phyloP scores from a whole-genome alignment of 2,888 invertebrate species.

The Drosophila lutescens region DNA sequence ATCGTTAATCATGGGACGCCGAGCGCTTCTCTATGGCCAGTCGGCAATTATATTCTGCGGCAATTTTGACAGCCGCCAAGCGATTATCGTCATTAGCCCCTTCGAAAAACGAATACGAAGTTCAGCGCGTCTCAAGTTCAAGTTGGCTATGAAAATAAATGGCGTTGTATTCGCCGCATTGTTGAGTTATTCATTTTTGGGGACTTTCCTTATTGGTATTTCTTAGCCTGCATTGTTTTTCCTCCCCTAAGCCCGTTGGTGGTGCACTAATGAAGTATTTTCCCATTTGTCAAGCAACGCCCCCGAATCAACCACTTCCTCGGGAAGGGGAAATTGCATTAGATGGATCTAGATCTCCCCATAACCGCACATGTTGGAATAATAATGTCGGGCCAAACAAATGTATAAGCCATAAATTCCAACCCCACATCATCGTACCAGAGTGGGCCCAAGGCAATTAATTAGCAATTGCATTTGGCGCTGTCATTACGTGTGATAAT shows the following conservation, averaged over 20 bases:
- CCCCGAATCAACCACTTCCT: slow-evolving; percentile 36
- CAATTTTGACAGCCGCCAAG: slow-evolving; percentile 72
- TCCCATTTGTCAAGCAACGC: slow-evolving; percentile 56
- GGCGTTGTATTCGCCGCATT: slow-evolving; percentile 34
- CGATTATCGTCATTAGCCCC: slow-evolving; percentile 72
- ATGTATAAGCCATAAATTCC: slow-evolving; percentile 69
- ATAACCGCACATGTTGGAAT: slow-evolving; percentile 74
- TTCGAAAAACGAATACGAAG: slow-evolving; percentile 25
- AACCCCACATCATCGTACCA: slow-evolving; percentile 19
- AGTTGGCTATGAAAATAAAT: slow-evolving; percentile 41
- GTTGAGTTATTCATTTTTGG: slow-evolving; percentile 15
- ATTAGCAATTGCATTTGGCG: slow-evolving; percentile 80
- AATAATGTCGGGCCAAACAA: slow-evolving; percentile 72
- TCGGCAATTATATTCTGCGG: slow-evolving; percentile 70
- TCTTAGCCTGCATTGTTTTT: slow-evolving; percentile 16
- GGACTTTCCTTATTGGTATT: slow-evolving; percentile 12
- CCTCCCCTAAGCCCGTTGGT: slow-evolving; percentile 11
- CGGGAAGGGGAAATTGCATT: slow-evolving; percentile 43
- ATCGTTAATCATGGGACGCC: slow-evolving; percentile 71
- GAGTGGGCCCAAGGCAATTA: slow-evolving; percentile 67
- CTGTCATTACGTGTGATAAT: slow-evolving; percentile 80
- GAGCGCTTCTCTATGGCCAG: slow-evolving; percentile 48
- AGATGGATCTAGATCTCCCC: slow-evolving; percentile 26
- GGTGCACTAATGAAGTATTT: slow-evolving; percentile 32
- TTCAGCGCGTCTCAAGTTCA: slow-evolving; percentile 64